Evolutionary conservation across 2,888 invertebrate species (phyloP).

Genomic region (Harpalus rubripes): DNA sequence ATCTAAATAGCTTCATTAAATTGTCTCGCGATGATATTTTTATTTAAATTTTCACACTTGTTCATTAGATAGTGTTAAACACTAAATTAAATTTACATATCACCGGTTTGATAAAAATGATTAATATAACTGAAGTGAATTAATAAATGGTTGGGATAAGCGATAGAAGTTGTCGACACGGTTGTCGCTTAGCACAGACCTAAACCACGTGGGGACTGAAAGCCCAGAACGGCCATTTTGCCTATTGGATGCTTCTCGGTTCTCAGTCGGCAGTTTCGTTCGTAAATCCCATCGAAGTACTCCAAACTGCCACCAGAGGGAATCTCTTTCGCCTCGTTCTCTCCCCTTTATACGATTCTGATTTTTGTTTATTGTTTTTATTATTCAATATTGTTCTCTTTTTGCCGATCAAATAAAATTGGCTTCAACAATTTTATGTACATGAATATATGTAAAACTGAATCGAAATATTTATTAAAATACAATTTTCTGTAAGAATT

Average conservation of each 20-base stretch:
- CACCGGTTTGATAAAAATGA: conserved; percentile 12
- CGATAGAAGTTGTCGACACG: conserved; percentile 30
- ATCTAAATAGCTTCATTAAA: conserved; percentile 51
- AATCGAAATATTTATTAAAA: no score
- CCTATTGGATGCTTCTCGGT: conserved; percentile 71
- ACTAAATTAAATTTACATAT: conserved; percentile 46
- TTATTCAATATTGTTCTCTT: conserved; percentile 7
- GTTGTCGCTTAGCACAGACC: conserved; percentile 73
- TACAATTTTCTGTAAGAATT: no score
- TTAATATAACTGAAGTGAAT: conserved; percentile 7
- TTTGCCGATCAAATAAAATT: not conserved
- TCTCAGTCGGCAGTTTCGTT: conserved; percentile 75
- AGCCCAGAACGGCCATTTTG: conserved; percentile 76
- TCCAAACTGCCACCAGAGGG: conserved; percentile 76
- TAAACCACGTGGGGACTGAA: conserved; percentile 73
- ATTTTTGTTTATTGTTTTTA: conserved; percentile 47
- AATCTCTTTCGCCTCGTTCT: conserved; percentile 64
- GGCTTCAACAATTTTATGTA: no score
- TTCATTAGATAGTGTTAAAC: conserved; percentile 54
- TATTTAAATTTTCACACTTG: conserved; percentile 62
- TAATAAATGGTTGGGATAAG: conserved; percentile 5
- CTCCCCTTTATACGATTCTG: conserved; percentile 28
- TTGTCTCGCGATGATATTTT: conserved; percentile 33
- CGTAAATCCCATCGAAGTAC: conserved; percentile 76
- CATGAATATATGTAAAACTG: no score